Conservation (phyloP, 2,888 invertebrate species). For the Melanchra persicariae region DNA sequence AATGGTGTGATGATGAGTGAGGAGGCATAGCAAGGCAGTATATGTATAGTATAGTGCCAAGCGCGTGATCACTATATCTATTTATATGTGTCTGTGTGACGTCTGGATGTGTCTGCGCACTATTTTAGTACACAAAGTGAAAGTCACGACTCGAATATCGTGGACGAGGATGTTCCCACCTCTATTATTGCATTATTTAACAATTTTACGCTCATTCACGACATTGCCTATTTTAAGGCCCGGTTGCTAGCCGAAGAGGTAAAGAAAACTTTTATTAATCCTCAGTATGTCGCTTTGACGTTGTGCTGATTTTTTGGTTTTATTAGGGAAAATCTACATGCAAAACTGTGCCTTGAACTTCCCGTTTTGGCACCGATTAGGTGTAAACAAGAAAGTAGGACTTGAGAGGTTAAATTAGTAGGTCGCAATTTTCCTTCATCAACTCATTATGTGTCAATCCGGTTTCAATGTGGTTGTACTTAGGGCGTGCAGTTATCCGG, state of each 20-base stretch:
- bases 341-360: neutral
- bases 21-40: conserved; percentile 56
- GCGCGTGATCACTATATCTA: conserved; percentile 74
- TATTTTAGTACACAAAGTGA: conserved; percentile 78
- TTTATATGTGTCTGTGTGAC: conserved; percentile 71
- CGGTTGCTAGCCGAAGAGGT: conserved; percentile 16
- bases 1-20: conserved; percentile 57
- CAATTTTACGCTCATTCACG: conserved; percentile 43
- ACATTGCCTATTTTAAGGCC: conserved; percentile 19
- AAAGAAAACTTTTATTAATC: too few relatives aligned
- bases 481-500: too few relatives aligned
- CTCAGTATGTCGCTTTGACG: neutral
- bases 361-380: neutral
- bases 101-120: conserved; percentile 69
- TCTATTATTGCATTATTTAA: conserved; percentile 45
- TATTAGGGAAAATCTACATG: conserved; percentile 2
- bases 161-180: conserved; percentile 52
- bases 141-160: conserved; percentile 73
- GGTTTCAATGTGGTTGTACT: neutral
- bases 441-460: neutral
- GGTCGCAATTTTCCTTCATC: neutral
- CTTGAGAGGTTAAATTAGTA: too few relatives aligned
- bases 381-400: too few relatives aligned
- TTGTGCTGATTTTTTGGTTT: conserved; percentile 6
- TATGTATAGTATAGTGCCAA: conserved; percentile 65